Evolutionary conservation across 2,113 vertebrate species (phyloP).

Genomic region (Xenotilapia flavipinnis): DNA sequence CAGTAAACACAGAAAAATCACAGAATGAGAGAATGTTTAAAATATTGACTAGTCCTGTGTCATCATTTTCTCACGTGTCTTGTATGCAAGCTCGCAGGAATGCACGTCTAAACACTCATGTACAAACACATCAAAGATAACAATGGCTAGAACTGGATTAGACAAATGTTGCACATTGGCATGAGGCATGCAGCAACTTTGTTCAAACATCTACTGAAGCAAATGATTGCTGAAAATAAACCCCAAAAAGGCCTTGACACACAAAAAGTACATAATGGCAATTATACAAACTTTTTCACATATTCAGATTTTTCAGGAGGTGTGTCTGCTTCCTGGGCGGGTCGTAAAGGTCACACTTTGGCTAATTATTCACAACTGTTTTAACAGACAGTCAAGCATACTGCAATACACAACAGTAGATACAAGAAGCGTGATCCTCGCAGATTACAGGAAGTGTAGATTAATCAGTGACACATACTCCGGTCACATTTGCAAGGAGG

Average conservation of each 20-base stretch:
- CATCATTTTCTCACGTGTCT: neutral
- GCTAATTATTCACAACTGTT: neutral
- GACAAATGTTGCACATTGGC: neutral
- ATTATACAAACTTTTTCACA: neutral
- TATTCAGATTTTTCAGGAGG: neutral
- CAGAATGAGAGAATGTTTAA: neutral
- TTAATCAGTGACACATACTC: constrained; percentile 19
- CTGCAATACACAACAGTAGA: neutral
- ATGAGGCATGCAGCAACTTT: neutral
- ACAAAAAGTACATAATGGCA: neutral
- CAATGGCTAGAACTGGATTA: neutral
- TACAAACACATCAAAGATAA: neutral
- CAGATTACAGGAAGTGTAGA: neutral
- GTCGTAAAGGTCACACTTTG: neutral
- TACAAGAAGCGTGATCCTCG: neutral
- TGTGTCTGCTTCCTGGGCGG: neutral
- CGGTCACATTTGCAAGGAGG: neutral
- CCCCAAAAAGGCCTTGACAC: neutral
- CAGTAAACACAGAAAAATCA: neutral
- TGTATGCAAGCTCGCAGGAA: neutral
- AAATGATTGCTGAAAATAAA: neutral
- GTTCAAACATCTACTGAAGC: neutral
- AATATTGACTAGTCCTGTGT: neutral
- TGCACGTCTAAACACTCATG: neutral
- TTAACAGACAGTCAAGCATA: neutral